Evolutionary conservation across 2,888 invertebrate genomes (phyloP).

Genomic region (Argyra leucocephala): DNA sequence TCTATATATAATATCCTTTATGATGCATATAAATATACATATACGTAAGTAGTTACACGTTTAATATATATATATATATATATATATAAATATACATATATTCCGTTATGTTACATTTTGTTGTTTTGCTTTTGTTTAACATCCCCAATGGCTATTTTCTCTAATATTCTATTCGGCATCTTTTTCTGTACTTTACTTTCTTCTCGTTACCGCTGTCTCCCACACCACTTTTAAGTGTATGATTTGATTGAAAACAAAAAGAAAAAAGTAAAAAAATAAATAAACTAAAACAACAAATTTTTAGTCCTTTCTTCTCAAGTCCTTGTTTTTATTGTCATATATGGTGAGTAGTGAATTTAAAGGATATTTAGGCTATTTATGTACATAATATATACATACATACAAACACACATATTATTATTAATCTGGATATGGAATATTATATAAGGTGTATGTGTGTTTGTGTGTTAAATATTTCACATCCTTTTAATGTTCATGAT

Average conservation of each 20-base stretch:
- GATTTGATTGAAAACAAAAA: too few relatives aligned
- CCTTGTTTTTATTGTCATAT: neutral
- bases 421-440: too few relatives aligned
- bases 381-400: neutral
- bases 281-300: neutral
- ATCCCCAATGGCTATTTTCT: constrained; percentile 11
- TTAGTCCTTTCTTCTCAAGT: neutral
- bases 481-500: constrained; percentile 1
- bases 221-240: too few relatives aligned
- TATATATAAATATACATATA: neutral
- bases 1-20: neutral
- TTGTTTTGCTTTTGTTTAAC: neutral
- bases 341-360: neutral
- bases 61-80: neutral
- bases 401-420: neutral
- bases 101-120: neutral
- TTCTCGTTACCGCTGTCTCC: too few relatives aligned
- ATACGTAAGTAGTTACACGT: neutral
- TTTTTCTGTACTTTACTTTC: neutral
- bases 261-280: too few relatives aligned
- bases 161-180: neutral
- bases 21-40: neutral
- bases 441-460: too few relatives aligned
- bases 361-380: constrained; percentile 6
- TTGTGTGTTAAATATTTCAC: neutral